Evolutionary conservation across 2,113 vertebrate species (phyloP).

Genomic region (Gobius niger): DNA sequence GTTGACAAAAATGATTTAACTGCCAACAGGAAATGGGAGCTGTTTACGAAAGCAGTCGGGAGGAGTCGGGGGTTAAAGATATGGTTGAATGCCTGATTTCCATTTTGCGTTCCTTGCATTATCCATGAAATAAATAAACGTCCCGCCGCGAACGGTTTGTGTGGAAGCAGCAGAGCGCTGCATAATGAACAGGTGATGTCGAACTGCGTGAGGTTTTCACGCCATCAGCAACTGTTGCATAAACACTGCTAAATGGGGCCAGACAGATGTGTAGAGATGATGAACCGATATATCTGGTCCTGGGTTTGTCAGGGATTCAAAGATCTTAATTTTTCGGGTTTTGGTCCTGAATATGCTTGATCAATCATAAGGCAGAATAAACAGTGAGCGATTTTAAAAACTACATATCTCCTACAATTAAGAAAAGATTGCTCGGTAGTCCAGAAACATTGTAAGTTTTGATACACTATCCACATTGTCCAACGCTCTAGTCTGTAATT

Average conservation of each 20-base stretch:
- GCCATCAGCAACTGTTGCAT: constrained; percentile 49
- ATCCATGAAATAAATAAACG: constrained; percentile 73
- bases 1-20: constrained; percentile 59
- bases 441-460: constrained; percentile 44
- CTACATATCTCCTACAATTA: no score
- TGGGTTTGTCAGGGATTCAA: no score
- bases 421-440: no score
- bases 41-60: constrained; percentile 29
- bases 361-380: no score
- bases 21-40: constrained; percentile 38
- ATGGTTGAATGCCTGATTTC: constrained; percentile 67
- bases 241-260: constrained; percentile 10
- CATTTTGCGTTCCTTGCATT: constrained; percentile 67
- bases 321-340: no score
- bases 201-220: constrained; percentile 1
- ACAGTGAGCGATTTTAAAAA: no score
- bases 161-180: constrained; percentile 43
- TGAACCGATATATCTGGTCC: no score
- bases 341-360: no score
- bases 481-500: constrained; percentile 63
- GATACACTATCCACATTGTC: constrained; percentile 40
- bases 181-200: constrained; percentile 59
- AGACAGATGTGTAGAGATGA: constrained; percentile 12
- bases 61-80: constrained; percentile 61
- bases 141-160: constrained; percentile 58